Conservation (phyloP, 2,888 invertebrate species). For the Hylaea fasciaria region DNA sequence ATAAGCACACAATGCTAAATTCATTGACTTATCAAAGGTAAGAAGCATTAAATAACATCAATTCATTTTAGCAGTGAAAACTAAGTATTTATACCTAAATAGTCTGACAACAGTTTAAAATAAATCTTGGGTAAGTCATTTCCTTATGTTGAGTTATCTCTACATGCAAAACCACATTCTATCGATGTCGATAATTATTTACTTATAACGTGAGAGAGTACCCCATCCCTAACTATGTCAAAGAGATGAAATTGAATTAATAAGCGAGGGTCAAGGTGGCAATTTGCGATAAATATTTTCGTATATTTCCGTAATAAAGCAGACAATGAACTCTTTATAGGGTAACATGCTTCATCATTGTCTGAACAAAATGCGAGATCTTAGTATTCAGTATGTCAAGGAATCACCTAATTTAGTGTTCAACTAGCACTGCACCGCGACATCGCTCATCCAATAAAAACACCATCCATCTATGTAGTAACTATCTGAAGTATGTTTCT, state of each 20-base stretch:
- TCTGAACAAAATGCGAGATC: not conserved
- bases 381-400: slow-evolving; percentile 21
- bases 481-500: too few relatives aligned
- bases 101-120: too few relatives aligned
- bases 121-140: too few relatives aligned
- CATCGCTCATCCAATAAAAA: too few relatives aligned
- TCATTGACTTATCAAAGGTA: too few relatives aligned
- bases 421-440: slow-evolving; percentile 1
- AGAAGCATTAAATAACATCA: too few relatives aligned
- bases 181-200: not conserved
- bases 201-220: not conserved
- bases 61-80: too few relatives aligned
- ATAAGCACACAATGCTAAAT: too few relatives aligned
- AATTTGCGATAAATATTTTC: slow-evolving; percentile 23
- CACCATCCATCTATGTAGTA: too few relatives aligned
- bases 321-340: slow-evolving; percentile 48
- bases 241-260: slow-evolving; percentile 12
- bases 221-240: slow-evolving; percentile 8
- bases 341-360: slow-evolving; percentile 34
- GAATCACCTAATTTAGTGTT: slow-evolving; percentile 10
- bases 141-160: not conserved
- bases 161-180: not conserved
- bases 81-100: too few relatives aligned
- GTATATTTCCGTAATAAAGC: slow-evolving; percentile 46
- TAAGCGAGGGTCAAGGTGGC: slow-evolving; percentile 43